Evolutionary conservation across 1,140 invertebrate genomes (phyloP).

Genomic region (Pectinophora gossypiella): DNA sequence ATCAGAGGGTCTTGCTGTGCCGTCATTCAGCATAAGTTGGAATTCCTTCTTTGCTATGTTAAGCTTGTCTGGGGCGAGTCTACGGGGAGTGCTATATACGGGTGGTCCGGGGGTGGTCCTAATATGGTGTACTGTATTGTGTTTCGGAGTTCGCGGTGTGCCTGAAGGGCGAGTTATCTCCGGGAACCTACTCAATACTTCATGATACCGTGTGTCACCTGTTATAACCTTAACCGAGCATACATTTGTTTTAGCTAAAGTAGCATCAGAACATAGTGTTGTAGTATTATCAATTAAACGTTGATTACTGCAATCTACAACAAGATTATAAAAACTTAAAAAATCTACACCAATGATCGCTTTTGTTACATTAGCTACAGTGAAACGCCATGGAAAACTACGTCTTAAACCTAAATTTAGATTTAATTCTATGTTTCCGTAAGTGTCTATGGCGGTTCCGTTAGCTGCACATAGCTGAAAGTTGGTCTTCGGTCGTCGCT

Average conservation of each 20-base stretch:
- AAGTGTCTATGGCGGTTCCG: constrained; percentile 9
- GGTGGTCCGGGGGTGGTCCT: background rate
- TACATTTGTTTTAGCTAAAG: background rate
- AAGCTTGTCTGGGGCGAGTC: background rate
- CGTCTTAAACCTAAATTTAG: constrained; percentile 14
- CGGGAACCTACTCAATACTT: background rate
- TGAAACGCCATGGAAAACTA: constrained; percentile 10
- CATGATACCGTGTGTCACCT: background rate
- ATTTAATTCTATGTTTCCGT: constrained; percentile 9
- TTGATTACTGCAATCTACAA: background rate
- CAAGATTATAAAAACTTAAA: background rate
- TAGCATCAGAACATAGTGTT: background rate
- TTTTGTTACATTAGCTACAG: background rate
- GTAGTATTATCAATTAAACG: background rate
- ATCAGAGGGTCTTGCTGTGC: background rate
- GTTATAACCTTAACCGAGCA: background rate
- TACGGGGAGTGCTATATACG: background rate
- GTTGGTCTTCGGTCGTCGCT: constrained; percentile 4
- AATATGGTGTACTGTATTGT: background rate
- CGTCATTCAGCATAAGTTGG: background rate
- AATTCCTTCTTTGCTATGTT: background rate
- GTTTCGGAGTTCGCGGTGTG: background rate
- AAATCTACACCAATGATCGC: background rate
- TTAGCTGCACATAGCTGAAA: constrained; percentile 14
- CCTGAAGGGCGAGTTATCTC: background rate